Conservation (phyloP, 2,113 vertebrate species). For the Platichthys flesus region DNA sequence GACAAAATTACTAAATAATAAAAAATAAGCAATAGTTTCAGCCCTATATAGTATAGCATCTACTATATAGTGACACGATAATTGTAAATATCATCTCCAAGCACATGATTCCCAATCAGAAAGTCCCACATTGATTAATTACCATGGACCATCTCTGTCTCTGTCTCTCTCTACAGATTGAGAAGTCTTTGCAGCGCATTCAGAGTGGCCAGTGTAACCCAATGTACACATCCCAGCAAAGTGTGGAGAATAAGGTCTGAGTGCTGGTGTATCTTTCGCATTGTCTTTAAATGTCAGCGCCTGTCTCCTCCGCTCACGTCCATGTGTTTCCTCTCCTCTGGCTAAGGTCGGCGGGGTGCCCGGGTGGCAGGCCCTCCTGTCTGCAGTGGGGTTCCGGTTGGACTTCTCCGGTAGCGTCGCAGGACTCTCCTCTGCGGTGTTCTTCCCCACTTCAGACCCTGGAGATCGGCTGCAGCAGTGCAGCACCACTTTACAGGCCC, state of each 20-base stretch:
- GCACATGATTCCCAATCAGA: not conserved
- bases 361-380: conserved; percentile 94
- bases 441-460: conserved; percentile 93
- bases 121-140: not conserved
- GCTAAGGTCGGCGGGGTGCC: conserved; percentile 85
- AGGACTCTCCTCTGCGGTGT: conserved; percentile 90
- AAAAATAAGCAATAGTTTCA: no score
- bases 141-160: not conserved
- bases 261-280: not conserved
- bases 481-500: conserved; percentile 92
- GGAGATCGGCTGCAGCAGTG: conserved; percentile 93
- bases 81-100: not conserved
- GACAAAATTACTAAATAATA: no score
- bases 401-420: conserved; percentile 87
- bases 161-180: conserved; percentile 81
- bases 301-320: conserved; percentile 6
- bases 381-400: conserved; percentile 91
- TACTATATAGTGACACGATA: no score
- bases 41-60: no score
- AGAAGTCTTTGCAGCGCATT: conserved; percentile 96
- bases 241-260: conserved; percentile 94
- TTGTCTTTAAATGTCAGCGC: conserved; percentile 1
- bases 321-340: not conserved
- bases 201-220: conserved; percentile 94
- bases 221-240: conserved; percentile 98